These are phyloP conservation scores for Calephelis virginiensis DNA, from an alignment of 1,140 invertebrate species.

Conservation along the genomic window DNA sequence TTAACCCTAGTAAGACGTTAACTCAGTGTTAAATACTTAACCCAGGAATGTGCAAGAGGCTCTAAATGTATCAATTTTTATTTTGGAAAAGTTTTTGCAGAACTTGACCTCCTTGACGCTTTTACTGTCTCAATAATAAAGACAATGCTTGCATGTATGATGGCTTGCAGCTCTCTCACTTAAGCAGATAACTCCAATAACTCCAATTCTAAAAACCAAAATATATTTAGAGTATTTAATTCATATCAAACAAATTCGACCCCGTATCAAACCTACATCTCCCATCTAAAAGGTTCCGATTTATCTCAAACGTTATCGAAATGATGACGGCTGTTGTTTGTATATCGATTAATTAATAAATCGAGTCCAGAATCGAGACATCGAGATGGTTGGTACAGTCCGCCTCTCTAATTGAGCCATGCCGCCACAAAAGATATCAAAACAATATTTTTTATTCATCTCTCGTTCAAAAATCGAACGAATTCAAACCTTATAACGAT, in stretches of 20 bases:
- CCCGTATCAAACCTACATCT: conserved; percentile 20
- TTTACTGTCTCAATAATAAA: too few relatives aligned
- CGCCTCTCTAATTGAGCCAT: conserved; percentile 74
- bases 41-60: too few relatives aligned
- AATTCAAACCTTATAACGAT: conserved; percentile 32
- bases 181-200: too few relatives aligned
- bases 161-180: too few relatives aligned
- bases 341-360: conserved; percentile 78
- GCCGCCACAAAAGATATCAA: conserved; percentile 67
- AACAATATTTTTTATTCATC: conserved; percentile 36
- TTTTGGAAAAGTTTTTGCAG: too few relatives aligned
- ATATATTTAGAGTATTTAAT: conserved; percentile 12
- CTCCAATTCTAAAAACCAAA: not conserved
- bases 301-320: conserved; percentile 57
- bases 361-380: conserved; percentile 62
- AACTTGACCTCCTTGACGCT: too few relatives aligned
- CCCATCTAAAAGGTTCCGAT: conserved; percentile 34
- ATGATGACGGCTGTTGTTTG: conserved; percentile 73
- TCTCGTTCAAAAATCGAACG: not conserved
- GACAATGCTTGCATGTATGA: too few relatives aligned
- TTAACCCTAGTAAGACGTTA: too few relatives aligned
- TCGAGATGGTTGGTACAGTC: conserved; percentile 66
- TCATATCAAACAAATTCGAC: conserved; percentile 7
- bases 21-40: too few relatives aligned
- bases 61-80: too few relatives aligned